Conservation (phyloP, 2,113 vertebrate genomes). For the Cynocephalus volans region DNA sequence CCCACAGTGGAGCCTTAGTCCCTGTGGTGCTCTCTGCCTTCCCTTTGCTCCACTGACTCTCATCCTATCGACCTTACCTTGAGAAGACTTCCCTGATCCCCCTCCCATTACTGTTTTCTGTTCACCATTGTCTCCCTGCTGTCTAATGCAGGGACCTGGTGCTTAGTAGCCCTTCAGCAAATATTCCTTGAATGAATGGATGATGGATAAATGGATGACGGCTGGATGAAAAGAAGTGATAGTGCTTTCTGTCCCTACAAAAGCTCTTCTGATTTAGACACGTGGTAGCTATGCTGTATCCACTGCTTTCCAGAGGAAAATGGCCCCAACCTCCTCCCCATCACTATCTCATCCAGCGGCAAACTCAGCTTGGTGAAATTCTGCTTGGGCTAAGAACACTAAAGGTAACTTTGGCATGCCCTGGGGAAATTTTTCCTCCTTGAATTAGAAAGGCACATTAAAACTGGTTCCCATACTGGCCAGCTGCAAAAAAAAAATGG, state of each 20-base stretch:
- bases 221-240: neutral
- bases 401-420: neutral
- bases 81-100: neutral
- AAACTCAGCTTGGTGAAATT: neutral
- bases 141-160: neutral
- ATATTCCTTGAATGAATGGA: neutral
- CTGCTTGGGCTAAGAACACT: neutral
- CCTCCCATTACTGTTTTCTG: neutral
- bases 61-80: neutral
- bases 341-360: neutral
- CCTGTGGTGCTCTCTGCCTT: neutral
- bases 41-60: neutral
- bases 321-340: neutral
- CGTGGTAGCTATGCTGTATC: neutral
- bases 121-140: neutral
- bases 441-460: neutral
- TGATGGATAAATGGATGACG: neutral
- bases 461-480: too few species aligned
- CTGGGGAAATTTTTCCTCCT: neutral
- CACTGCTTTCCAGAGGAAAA: neutral
- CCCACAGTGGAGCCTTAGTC: neutral
- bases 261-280: neutral
- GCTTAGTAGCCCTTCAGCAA: neutral
- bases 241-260: neutral
- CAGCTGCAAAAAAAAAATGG: too few species aligned